phyloP scores from a whole-genome alignment of 2,888 invertebrate species.

The Acleris laterana region DNA sequence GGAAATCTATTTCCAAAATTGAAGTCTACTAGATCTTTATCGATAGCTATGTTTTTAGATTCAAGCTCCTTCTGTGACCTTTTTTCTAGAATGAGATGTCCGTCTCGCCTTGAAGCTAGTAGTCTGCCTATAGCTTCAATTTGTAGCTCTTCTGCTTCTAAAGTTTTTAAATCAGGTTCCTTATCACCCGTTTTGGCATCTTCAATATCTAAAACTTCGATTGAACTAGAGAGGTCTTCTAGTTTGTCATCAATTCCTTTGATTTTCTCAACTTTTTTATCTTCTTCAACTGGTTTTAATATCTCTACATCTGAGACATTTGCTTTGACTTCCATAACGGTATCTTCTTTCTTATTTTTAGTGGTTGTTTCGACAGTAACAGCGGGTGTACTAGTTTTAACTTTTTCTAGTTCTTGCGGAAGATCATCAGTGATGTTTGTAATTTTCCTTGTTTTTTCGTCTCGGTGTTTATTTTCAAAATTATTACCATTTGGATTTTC shows the following conservation, averaged over 20 bases:
- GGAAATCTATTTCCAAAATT: constrained; percentile 72
- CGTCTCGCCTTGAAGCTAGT: constrained; percentile 68
- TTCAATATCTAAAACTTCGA: constrained; percentile 77
- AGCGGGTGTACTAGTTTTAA: constrained; percentile 40
- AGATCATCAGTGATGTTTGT: constrained; percentile 52
- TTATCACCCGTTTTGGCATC: constrained; percentile 68
- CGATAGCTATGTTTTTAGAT: constrained; percentile 66
- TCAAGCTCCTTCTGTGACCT: constrained; percentile 73
- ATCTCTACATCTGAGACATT: constrained; percentile 57
- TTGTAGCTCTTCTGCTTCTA: constrained; percentile 79
- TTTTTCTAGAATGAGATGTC: constrained; percentile 70
- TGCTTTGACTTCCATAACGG: constrained; percentile 41
- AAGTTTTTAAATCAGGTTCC: constrained; percentile 64
- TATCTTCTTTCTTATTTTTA: constrained; percentile 38
- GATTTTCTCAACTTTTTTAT: constrained; percentile 55
- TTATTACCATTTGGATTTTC: constrained; percentile 43
- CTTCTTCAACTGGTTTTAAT: constrained; percentile 48
- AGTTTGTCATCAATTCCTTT: constrained; percentile 77
- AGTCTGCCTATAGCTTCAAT: constrained; percentile 79
- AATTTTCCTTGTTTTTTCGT: constrained; percentile 65
- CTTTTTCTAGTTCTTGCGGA: constrained; percentile 46
- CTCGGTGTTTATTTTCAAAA: constrained; percentile 53
- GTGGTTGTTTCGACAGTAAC: constrained; percentile 43
- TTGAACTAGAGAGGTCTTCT: constrained; percentile 69
- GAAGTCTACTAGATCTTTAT: constrained; percentile 67